phyloP scores from a whole-genome alignment of 2,888 invertebrate genomes.

The Orgyia antiqua region DNA sequence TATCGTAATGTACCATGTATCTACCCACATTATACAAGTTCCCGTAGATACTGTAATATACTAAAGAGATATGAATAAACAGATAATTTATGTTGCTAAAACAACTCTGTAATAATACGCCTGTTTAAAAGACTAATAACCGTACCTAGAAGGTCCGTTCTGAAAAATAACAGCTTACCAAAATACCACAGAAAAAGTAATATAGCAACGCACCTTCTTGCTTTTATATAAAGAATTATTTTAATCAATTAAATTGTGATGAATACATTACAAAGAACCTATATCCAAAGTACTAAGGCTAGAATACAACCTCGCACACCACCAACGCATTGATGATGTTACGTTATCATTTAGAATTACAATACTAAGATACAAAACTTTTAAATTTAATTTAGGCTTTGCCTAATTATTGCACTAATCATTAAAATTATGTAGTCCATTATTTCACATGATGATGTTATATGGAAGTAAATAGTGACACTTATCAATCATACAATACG shows the following conservation, averaged over 20 bases:
- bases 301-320: slow-evolving; percentile 36
- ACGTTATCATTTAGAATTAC: slow-evolving; percentile 52
- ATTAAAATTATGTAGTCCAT: slow-evolving; percentile 61
- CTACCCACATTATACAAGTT: too few species aligned
- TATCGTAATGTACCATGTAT: too few species aligned
- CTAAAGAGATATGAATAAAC: too few species aligned
- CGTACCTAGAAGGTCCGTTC: too few species aligned
- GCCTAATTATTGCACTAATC: slow-evolving; percentile 75
- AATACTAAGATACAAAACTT: slow-evolving; percentile 65
- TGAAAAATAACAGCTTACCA: too few species aligned
- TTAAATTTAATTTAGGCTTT: slow-evolving; percentile 68
- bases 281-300: slow-evolving; percentile 18
- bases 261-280: slow-evolving; percentile 29
- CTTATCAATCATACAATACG: slow-evolving; percentile 17
- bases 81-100: too few species aligned
- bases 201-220: too few species aligned
- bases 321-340: slow-evolving; percentile 29
- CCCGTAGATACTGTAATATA: too few species aligned
- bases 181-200: too few species aligned
- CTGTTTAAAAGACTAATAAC: too few species aligned
- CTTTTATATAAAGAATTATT: too few species aligned
- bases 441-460: slow-evolving; percentile 56
- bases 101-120: too few species aligned
- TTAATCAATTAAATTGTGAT: slow-evolving; percentile 39
- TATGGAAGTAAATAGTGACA: slow-evolving; percentile 49